Conservation (phyloP, 2,888 invertebrate species). For the Arctia plantaginis region DNA sequence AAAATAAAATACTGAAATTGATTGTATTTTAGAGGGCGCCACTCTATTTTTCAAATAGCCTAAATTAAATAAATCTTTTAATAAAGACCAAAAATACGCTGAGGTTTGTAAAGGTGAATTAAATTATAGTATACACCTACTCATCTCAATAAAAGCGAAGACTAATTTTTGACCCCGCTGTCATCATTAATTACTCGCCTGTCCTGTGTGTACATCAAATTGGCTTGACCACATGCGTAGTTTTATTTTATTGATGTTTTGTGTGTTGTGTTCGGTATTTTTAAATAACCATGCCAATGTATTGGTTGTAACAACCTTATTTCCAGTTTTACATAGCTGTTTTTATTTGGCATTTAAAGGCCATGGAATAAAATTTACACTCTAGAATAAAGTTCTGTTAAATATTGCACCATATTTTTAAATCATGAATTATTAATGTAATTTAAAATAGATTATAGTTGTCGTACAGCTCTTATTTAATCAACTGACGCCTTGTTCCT, state of each 20-base stretch:
- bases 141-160: constrained; percentile 41
- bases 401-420: constrained; percentile 63
- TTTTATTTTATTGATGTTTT: constrained; percentile 14
- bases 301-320: neutral
- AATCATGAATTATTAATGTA: constrained; percentile 68
- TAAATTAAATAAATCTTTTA: neutral
- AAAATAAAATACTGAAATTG: too few relatives aligned
- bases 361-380: constrained; percentile 29
- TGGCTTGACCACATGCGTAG: constrained; percentile 34
- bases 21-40: too few relatives aligned
- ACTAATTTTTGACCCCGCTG: constrained; percentile 60
- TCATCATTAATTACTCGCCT: constrained; percentile 53
- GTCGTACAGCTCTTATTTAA: constrained; percentile 66
- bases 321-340: neutral
- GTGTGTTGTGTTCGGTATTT: constrained; percentile 5
- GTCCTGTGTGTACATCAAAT: constrained; percentile 44
- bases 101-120: neutral
- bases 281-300: neutral
- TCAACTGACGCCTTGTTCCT: constrained; percentile 50
- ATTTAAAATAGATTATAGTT: constrained; percentile 71
- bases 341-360: constrained; percentile 35
- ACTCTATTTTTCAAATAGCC: too few relatives aligned
- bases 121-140: constrained; percentile 14
- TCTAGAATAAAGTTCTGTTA: constrained; percentile 53
- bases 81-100: neutral